Evolutionary conservation across 2,888 invertebrate species (phyloP).

Genomic region (Sesamia inferens): DNA sequence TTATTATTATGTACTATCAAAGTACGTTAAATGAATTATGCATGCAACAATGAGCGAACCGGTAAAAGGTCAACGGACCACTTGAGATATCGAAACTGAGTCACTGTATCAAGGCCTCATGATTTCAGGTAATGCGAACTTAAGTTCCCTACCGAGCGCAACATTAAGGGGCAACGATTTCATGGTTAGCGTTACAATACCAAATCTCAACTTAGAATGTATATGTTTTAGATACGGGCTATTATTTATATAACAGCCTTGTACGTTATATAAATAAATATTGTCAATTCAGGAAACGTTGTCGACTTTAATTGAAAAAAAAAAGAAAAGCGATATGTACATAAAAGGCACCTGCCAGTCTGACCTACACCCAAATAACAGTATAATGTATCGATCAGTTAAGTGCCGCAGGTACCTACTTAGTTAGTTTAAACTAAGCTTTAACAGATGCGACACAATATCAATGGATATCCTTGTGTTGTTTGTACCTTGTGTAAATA

Average conservation of each 20-base stretch:
- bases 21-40: slow-evolving; percentile 70
- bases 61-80: slow-evolving; percentile 88
- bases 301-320: slow-evolving; percentile 50
- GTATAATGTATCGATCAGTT: slow-evolving; percentile 30
- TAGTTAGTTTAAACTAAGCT: slow-evolving; percentile 17
- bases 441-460: slow-evolving; percentile 45
- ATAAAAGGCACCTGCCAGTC: slow-evolving; percentile 36
- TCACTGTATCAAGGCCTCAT: slow-evolving; percentile 87
- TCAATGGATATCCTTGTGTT: slow-evolving; percentile 51
- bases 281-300: slow-evolving; percentile 59
- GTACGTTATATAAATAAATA: slow-evolving; percentile 50
- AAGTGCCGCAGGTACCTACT: not conserved
- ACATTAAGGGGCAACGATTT: slow-evolving; percentile 70
- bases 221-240: slow-evolving; percentile 47
- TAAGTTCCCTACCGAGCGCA: slow-evolving; percentile 66
- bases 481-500: slow-evolving; percentile 49
- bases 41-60: slow-evolving; percentile 78
- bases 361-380: slow-evolving; percentile 46
- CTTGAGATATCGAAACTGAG: slow-evolving; percentile 87
- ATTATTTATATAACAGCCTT: slow-evolving; percentile 50
- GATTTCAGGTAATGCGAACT: slow-evolving; percentile 80
- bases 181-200: slow-evolving; percentile 69
- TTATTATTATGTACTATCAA: slow-evolving; percentile 29
- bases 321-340: slow-evolving; percentile 44
- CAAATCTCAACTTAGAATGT: slow-evolving; percentile 56